Evolutionary conservation across 2,888 invertebrate genomes (phyloP), one percentile per base, ranked within the genome.

Genomic region (Ophonus ardosiacus): DNA sequence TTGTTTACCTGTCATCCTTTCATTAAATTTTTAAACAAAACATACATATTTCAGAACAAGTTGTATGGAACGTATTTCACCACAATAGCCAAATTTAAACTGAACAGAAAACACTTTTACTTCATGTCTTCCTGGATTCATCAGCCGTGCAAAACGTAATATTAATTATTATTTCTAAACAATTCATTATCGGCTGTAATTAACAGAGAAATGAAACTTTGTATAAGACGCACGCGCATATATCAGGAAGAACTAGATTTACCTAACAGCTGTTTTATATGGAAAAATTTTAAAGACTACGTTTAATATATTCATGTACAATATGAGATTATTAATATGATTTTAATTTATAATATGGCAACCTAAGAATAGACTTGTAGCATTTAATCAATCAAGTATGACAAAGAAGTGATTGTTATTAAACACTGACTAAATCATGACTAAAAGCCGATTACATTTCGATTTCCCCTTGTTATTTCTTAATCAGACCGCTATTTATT

Each of bases 111-210:
- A 74, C 71, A 74, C 71, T 74, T 74, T 74, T 74, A 74, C 71
- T 74, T 74, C 18, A 15, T 10, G 7, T 74, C 71, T 74, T 74
- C 71, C 71, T 74, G 71, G 43, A 74, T 8, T 10, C 71, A 78
- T 59, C 13, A 78, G 31, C 57, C 78, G 78, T 78, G 78, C 78
- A 78, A 78, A 78, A 78, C 78, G 59, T 78, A 57, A 78, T 78
- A 57, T 57, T 78, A 24, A 78, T 78, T 56, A 78, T 78, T 78
- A 78, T 78, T 78, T 78, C 78, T 78, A 78, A 78, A 78, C 78
- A 78, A 78, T 78, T 78, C 78, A 15, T 78, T 78, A 78, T 51
- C 78, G 18, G 21, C 57, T n/a, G 56, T 78, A 78, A 78, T 78
- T 78, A 78, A 78, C 59, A 78, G 78, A 78, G 57, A 78, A 78